Evolutionary conservation across 1,140 invertebrate species (phyloP).

Genomic region (Heterodera schachtii): DNA sequence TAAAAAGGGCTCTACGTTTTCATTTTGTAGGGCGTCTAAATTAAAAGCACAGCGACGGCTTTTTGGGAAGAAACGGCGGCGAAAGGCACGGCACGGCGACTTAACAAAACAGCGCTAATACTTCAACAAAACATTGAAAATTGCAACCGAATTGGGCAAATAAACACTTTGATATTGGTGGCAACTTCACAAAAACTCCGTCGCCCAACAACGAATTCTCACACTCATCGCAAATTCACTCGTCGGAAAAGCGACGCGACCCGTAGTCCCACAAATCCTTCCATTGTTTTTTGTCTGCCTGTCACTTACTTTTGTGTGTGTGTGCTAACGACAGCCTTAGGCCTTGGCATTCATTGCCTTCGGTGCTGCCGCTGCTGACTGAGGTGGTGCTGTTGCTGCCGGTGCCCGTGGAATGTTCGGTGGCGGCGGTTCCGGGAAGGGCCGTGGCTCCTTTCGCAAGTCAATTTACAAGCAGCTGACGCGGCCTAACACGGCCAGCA

Average conservation of each 20-base stretch:
- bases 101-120: background rate
- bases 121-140: background rate
- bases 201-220: background rate
- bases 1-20: background rate
- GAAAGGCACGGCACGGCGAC: background rate
- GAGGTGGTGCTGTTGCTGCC: no score
- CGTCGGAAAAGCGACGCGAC: background rate
- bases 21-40: background rate
- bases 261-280: no score
- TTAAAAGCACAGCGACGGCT: no score
- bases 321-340: no score
- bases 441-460: constrained; percentile 27
- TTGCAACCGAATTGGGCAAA: background rate
- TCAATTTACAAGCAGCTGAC: constrained; percentile 31
- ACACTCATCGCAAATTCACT: background rate
- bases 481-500: constrained; percentile 25
- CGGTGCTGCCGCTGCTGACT: no score
- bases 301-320: no score
- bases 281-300: no score
- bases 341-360: no score
- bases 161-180: no score
- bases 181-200: background rate
- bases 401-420: constrained; percentile 9
- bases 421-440: constrained; percentile 12
- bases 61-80: background rate